Conservation (phyloP, 2,888 invertebrate genomes). For the Aspidapion aeneum region DNA sequence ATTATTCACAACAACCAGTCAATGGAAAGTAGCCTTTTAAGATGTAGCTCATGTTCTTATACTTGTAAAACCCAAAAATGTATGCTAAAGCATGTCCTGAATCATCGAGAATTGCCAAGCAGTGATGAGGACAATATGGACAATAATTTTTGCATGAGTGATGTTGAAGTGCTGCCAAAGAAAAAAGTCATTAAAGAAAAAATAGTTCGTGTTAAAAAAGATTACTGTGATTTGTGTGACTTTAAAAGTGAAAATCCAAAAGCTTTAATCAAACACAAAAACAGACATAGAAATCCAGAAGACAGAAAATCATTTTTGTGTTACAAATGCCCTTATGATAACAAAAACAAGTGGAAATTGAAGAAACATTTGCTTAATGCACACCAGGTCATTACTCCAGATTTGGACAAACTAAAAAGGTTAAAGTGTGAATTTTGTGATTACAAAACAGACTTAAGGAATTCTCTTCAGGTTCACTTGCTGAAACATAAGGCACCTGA, state of each 20-base stretch:
- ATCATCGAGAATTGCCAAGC: not conserved
- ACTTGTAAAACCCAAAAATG: not conserved
- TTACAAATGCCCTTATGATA: not conserved
- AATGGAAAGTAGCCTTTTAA: not conserved
- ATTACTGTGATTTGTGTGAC: not conserved
- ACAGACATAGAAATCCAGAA: not conserved
- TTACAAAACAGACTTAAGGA: not conserved
- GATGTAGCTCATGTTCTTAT: not conserved
- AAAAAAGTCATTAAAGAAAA: not conserved
- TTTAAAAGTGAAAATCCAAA: not conserved
- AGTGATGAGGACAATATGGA: not conserved
- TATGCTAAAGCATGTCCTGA: not conserved
- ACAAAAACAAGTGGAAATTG: not conserved
- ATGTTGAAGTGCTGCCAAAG: not conserved
- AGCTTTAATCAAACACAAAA: not conserved
- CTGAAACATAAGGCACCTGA: not conserved
- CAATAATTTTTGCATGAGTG: not conserved
- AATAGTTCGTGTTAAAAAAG: not conserved
- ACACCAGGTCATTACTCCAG: not conserved
- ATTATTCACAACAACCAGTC: not conserved
- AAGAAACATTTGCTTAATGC: not conserved
- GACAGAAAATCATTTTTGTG: not conserved
- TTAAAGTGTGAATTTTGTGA: not conserved
- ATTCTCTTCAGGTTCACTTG: not conserved
- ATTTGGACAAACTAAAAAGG: not conserved